Evolutionary conservation across 2,797 vertebrate genomes (phyloP), one percentile per base, ranked within the genome.

Genomic region (Hylomyscus alleni): DNA sequence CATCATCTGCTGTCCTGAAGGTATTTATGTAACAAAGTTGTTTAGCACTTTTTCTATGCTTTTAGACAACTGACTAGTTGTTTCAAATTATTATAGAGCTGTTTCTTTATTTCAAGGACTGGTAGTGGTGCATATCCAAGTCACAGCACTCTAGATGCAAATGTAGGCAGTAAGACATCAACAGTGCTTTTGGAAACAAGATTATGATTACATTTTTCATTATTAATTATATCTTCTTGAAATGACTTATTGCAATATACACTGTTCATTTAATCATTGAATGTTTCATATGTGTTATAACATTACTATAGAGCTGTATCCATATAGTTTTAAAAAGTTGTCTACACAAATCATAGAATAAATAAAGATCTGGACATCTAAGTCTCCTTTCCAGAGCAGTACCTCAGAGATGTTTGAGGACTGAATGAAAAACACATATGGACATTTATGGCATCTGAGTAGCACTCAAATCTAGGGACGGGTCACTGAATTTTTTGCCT

Each of bases 81-180:
- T 20, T n/a, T 75, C 29, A 67, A 87, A 82, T 11, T 78, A n/a
- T 89, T 47, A 19, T 44, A 40, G 44, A 67, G 24, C 37, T 56
- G 22, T 86, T 91, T 67, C 19, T 80, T 80, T 76, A 92, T 56
- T 78, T 91, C 56, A 92, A 78, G 56, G 9, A 54, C 20, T 77
- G 31, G 22, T 29, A 26, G 29, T 78, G 5, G 34, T 40, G 11
- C 44, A 40, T 6, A 34, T 13, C 6, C 17, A 29, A 84, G 69
- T 37, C 22, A 50, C 1, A 40, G 20, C 22, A 37, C 54, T 52
- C 69, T 29, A 73, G 31, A 62, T 40, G 34, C 31, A 52, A 69
- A 52, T 17, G 14, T 26, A 75, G 40, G 56, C 69, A 2, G 24
- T 75, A 95, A 90, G 54, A 78, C 65, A 91, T 31, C 62, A 75